Percentiles rank a stretch among this genome's conserved stretches.
These are phyloP conservation scores for Todiramphus saurophagus DNA, from an alignment of 2,113 vertebrate genomes.

Conservation along the genomic window DNA sequence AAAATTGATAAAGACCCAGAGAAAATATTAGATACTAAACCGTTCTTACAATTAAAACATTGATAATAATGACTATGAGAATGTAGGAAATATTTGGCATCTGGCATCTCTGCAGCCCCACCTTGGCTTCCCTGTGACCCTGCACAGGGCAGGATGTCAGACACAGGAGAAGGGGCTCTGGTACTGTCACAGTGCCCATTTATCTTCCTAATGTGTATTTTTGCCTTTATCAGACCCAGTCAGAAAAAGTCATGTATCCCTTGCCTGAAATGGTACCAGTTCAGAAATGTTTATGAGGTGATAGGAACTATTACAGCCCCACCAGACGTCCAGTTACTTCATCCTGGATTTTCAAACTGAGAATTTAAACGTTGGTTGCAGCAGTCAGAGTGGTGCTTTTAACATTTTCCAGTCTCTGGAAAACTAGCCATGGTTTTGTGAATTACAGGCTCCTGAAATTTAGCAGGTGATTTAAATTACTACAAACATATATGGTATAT, in stretches of 20 bases:
- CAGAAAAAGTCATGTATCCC: not conserved
- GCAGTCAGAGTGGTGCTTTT: not conserved
- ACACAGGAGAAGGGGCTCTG: not conserved
- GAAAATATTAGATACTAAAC: not conserved
- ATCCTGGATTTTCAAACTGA: not conserved
- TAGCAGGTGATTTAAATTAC: not conserved
- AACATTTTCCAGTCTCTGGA: not conserved
- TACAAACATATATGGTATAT: not conserved
- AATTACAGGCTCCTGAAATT: not conserved
- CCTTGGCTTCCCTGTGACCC: not conserved
- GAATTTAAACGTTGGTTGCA: not conserved
- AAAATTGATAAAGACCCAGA: not conserved
- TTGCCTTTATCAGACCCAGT: not conserved
- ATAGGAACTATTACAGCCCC: not conserved
- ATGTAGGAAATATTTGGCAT: not conserved
- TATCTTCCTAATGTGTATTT: not conserved
- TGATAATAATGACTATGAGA: not conserved
- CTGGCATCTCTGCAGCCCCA: not conserved
- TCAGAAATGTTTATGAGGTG: not conserved
- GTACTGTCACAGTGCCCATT: rapidly evolving
- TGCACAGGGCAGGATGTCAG: rapidly evolving
- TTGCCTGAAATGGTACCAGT: not conserved
- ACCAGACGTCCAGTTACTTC: not conserved
- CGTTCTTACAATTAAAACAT: not conserved
- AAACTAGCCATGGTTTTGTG: not conserved